Conservation (phyloP, 2,888 invertebrate genomes). For the Ryuthela nishihirai region DNA sequence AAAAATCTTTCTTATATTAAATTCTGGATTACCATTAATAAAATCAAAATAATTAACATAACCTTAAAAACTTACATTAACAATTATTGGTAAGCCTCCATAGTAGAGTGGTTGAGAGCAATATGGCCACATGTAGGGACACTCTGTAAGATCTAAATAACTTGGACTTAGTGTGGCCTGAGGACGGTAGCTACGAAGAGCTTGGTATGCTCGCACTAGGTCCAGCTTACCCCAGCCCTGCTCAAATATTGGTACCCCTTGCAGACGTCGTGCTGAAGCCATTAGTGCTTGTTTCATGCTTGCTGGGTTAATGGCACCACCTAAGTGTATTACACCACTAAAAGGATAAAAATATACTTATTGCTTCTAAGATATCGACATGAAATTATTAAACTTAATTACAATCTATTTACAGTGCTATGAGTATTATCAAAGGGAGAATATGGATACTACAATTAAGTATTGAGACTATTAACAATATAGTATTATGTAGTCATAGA, state of each 20-base stretch:
- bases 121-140: conserved; percentile 98
- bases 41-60: background rate
- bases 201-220: conserved; percentile 78
- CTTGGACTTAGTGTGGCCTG: conserved; percentile 62
- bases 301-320: conserved; percentile 74
- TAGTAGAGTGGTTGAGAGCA: conserved; percentile 92
- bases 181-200: conserved; percentile 61
- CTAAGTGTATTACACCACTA: conserved; percentile 55
- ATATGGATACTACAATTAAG: too few relatives aligned
- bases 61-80: conserved; percentile 62
- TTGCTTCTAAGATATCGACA: background rate
- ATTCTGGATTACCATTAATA: background rate
- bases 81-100: conserved; percentile 79
- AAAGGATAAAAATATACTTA: conserved; percentile 9
- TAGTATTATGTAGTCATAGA: too few relatives aligned
- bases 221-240: conserved; percentile 95
- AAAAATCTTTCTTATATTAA: background rate
- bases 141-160: conserved; percentile 89
- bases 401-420: too few relatives aligned
- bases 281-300: conserved; percentile 94
- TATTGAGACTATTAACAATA: too few relatives aligned
- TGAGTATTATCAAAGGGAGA: too few relatives aligned
- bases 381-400: background rate
- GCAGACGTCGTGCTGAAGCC: conserved; percentile 77
- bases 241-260: conserved; percentile 91